Base-by-base conservation (phyloP, 1,140 invertebrate genomes). In the Platorchestia sp. region DNA sequence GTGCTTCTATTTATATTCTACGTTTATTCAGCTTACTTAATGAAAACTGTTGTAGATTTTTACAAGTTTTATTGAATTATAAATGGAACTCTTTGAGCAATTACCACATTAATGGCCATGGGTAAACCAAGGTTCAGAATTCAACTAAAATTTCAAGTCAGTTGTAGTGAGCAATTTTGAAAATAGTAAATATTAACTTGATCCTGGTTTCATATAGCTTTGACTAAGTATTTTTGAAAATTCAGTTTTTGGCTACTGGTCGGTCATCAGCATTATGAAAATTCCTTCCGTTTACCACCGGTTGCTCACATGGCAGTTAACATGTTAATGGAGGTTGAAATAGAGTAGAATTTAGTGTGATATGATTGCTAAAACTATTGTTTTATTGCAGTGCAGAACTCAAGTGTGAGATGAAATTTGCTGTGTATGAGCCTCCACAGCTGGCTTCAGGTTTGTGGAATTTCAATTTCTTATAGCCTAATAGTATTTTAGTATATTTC, bases 351-450 rank as follows among this genome's bases (percentile, higher is more conserved):
- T n/a, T n/a, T 75, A 19, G 59, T 75, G 27, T 75, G 59, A 75
- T 22, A 42, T 5, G 10, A 19, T 90, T 41, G 44, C 87, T 43
- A 42, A 90, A 14, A 90, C 14, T 42, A n/a, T 22, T 53, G 42
- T 51, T 96, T 96, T 96, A 96, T 97, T 97, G 90, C 96, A 98
- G 99, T 95, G 97, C 97, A 95, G 98, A 98, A 96, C 97, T 99
- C 95, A 98, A 98, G 97, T 99, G 99, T 97, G 98, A 98, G 95
- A 99, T 99, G 98, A 99, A 99, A 97, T 99, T 99, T 97, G 99
- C 98, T 3, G 97, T 99, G 45, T 99, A 98, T 97, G 96, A 99
- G 86, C 99, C 99, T 95, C 98, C 98, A 0, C 98, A 98, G 96
- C 98, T 98, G 36, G 98, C 98, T 95, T 97, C 97, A 95, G 97